Conservation (phyloP, 2,113 vertebrate genomes). For the Serinus canaria region DNA sequence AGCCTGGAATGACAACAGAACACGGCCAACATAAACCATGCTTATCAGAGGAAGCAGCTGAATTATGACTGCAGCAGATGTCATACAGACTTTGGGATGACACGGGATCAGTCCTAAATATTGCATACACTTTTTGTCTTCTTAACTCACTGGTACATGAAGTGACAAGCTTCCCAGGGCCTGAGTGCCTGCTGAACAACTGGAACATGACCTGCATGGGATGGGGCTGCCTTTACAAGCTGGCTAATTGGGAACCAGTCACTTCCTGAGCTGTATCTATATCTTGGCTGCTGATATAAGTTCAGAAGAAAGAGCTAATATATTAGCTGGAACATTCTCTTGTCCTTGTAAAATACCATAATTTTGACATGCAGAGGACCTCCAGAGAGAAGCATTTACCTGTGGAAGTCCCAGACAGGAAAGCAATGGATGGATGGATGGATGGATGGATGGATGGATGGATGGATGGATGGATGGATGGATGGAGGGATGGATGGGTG, state of each 20-base stretch:
- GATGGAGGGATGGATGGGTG: neutral
- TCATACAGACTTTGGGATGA: conserved; percentile 1
- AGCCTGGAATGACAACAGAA: conserved; percentile 22
- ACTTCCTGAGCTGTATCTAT: neutral
- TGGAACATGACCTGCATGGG: neutral
- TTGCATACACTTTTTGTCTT: neutral
- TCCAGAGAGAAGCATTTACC: neutral
- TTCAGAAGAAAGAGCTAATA: neutral
- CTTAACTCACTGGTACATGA: neutral
- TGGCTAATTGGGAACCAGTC: neutral
- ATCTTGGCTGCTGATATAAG: neutral
- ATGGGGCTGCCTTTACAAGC: neutral
- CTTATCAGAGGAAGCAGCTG: conserved; percentile 66
- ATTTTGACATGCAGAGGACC: neutral
- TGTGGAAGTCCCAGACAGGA: neutral
- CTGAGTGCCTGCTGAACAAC: neutral
- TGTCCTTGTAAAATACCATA: neutral
- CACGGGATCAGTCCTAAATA: conserved; percentile 14
- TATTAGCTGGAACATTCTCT: neutral
- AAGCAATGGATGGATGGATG: neutral
- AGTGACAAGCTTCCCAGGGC: conserved; percentile 14
- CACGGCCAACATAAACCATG: conserved; percentile 31
- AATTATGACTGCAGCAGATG: conserved; percentile 51
- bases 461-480: neutral
- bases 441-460: no score